Evolutionary conservation across 1,140 invertebrate species (phyloP), one percentile per base, ranked within the genome.

Genomic region (Pseudomyrmex gracilis): DNA sequence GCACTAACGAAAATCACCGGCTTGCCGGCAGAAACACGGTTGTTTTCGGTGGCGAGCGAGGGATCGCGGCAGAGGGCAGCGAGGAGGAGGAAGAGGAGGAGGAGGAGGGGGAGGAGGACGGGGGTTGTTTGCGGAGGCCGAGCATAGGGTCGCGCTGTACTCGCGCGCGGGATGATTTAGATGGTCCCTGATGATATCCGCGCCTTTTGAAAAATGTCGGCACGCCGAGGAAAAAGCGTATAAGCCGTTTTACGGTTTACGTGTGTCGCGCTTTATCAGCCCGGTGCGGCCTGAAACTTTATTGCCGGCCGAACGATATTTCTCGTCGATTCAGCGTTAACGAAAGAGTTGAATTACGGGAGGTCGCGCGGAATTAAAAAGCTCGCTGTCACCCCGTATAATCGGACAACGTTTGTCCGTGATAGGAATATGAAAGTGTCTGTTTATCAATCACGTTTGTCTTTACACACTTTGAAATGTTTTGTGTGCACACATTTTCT

Each of bases 1-100:
- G 91, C 90, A 89, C 89, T 90, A 89, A 89, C 85, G 73, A 91
- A 92, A 92, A 93, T 92, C 90, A 90, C 87, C 87, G 86, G 83
- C 78, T 82, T 73, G 51, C 86, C 71, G 57, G 64, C 66, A 57
- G 61, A 76, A 51, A 22, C 67, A 43, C 66, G 12, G 85, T 64
- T 66, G 53, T 77, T 73, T 85, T 73, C 55, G 51, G 66, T 17
- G 45, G 43, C 68, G 34, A 70, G 51, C 17, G 51, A 24, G 76
- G 66, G 43, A 71, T 78, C 20, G 49, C 57, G 12, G 43, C 15
- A 53, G 43, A 60, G 68, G 57, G 82, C 13, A 24, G 49, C 45
- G 22, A 49, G 49, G 20, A 24, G 49, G 7, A 34, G 34, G 34
- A 34, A 5, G 34, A 7, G 34, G 5, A 34, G 43, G 34, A 45